Base-by-base conservation (phyloP, 2,113 vertebrate genomes). In the Bos javanicus region DNA sequence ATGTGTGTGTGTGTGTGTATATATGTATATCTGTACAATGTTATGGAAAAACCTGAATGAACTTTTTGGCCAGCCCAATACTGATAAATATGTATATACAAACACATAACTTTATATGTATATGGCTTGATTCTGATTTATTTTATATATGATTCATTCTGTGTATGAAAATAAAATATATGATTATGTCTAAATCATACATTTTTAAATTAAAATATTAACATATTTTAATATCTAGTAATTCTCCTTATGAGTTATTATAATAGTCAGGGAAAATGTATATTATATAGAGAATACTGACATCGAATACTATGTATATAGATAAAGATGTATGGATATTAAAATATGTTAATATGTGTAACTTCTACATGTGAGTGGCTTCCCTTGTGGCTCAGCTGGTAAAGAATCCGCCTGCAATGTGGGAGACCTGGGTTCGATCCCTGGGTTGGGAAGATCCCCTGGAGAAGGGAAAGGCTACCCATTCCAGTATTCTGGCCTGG, bases 1-100 rank as follows among this genome's bases (percentile, higher is more conserved):
- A 36, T 6, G 1, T 71, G 2, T 36, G 1, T 36, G 0, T 67
- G 0, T 67, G 4, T 64, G 8, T 67, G 0, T 39, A 2, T 25
- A 6, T 76, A 26, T 74, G 36, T 43, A 23, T 74, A 74, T 74
- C 71, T 43, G 11, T 74, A 74, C 6, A 74, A 25, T 74, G 21
- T 74, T 74, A 25, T 74, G 36, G 19, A 25, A 43, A 43, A 74
- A 74, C 21, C 71, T 74, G 21, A 43, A 74, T 25, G 21, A 25
- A 43, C 11, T 25, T 74, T 39, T 39, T 43, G 5, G 36, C 71
- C 71, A 43, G 25, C 21, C 21, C 36, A 74, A 74, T 43, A 67
- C 36, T 36, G 33, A 26, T 60, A 59, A n/a, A 23, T 57, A 48
- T 14, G 48, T 19, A 36, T 33, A 60, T 5, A 59, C 19, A 64